Conservation (phyloP, 2,797 vertebrate species). For the Onychomys leucogaster region DNA sequence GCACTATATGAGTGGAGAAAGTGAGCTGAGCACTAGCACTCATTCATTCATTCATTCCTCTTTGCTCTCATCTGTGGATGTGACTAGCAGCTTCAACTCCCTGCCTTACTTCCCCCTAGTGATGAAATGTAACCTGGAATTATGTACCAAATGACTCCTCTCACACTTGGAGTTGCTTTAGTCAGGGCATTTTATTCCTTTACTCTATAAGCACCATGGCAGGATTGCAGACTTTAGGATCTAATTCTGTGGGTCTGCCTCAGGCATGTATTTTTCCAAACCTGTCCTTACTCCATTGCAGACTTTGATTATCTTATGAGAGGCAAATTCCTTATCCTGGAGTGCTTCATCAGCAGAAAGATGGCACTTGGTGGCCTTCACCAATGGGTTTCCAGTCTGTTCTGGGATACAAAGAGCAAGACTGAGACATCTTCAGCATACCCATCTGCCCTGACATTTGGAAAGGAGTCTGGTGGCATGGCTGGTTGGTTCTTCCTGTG, state of each 20-base stretch:
- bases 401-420: conserved; percentile 49
- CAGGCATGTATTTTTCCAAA: conserved; percentile 77
- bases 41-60: not conserved
- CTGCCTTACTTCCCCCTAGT: not conserved
- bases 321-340: conserved; percentile 78
- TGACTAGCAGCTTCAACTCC: not conserved
- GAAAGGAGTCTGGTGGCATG: conserved; percentile 52
- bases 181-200: not conserved
- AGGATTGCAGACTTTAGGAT: conserved; percentile 71
- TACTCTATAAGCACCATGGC: conserved; percentile 63
- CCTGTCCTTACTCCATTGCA: conserved; percentile 84
- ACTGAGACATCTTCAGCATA: conserved; percentile 58
- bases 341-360: conserved; percentile 73
- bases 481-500: conserved; percentile 67
- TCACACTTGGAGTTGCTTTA: not conserved
- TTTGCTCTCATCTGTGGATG: not conserved
- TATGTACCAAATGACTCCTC: not conserved
- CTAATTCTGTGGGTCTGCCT: conserved; percentile 64
- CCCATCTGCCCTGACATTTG: conserved; percentile 75
- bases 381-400: conserved; percentile 82
- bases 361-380: conserved; percentile 18
- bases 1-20: not conserved
- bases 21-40: not conserved
- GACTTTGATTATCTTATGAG: conserved; percentile 81
- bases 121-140: not conserved